These are phyloP conservation scores for Bombus waltoni DNA, from an alignment of 1,140 invertebrate genomes.

Conservation along the genomic window DNA sequence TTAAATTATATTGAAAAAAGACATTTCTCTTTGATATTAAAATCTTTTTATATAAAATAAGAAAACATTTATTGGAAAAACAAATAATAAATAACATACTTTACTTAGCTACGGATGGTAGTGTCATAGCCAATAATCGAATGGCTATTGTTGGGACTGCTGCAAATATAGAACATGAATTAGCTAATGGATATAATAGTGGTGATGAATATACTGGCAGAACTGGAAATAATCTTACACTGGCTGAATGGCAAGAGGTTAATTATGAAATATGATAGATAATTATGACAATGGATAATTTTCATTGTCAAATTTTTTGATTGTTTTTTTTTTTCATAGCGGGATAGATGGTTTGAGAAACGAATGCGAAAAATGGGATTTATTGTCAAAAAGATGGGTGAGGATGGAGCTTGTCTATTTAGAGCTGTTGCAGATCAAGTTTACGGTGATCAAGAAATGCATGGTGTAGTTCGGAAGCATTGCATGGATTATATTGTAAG, in stretches of 20 bases:
- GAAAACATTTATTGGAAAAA: background rate
- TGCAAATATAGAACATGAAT: conserved; percentile 75
- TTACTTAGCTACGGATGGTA: conserved; percentile 69
- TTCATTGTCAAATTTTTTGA: background rate
- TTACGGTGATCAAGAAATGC: conserved; percentile 97
- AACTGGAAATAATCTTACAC: conserved; percentile 82
- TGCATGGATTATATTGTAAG: conserved; percentile 97
- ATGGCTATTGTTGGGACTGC: conserved; percentile 71
- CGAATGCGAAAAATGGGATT: conserved; percentile 90
- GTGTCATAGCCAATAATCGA: conserved; percentile 73
- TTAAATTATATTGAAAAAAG: background rate
- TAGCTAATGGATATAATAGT: conserved; percentile 87
- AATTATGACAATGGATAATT: too few species aligned
- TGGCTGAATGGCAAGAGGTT: conserved; percentile 86
- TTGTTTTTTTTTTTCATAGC: conserved; percentile 73
- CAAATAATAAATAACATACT: background rate
- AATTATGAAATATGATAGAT: conserved; percentile 24
- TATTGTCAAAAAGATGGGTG: conserved; percentile 93
- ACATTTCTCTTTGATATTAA: background rate
- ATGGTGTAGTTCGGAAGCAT: conserved; percentile 90
- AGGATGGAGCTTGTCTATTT: conserved; percentile 97
- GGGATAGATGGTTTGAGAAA: conserved; percentile 88
- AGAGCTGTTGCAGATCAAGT: conserved; percentile 96
- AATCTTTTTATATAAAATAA: background rate
- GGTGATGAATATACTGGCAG: conserved; percentile 89